Base-by-base conservation (phyloP, 2,797 vertebrate genomes). In the Scomberomorus guttatus region DNA sequence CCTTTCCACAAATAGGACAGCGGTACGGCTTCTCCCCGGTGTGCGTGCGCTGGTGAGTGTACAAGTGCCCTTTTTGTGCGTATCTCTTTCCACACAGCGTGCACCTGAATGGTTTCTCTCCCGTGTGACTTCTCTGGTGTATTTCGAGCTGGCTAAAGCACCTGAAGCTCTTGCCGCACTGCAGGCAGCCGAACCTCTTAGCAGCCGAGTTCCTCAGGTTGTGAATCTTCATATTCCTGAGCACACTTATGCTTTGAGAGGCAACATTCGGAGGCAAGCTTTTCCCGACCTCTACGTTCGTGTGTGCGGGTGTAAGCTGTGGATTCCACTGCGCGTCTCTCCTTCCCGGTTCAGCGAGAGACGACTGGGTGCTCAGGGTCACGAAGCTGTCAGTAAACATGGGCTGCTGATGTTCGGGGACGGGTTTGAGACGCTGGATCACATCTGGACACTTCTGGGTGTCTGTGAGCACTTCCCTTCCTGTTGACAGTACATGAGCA, bases 21-120 rank as follows among this genome's bases (percentile, higher is more conserved):
- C 93, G 90, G 67, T 96, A 96, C 0, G 95, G 95, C 89, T 95
- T 95, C 80, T 96, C 95, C 4, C 95, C 95, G 0, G 95, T 95
- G 86, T 95, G 95, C 6, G 95, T 96, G 60, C 95, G 94, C 92
- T 95, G 95, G 82, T 96, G 95, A 66, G 94, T 95, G 56, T 96
- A 95, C 57, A 96, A 83, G 71, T 95, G 95, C 1, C 95, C 95
- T 75, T 95, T 95, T 69, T 96, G 95, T 1, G 95, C 93, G 0
- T 95, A 96, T 59, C 91, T 89, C 89, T 96, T 96, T 62, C 94
- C 95, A 46, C 95, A 96, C 46, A 95, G 87, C 0, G 91, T 90
- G 80, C 95, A 96, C 57, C 94, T 87, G 61, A 91, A 96, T 0
- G 95, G 95, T 65, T 96, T 96, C 75, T 96, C 95, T n/a, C 95